phyloP scores from a whole-genome alignment of 2,888 invertebrate species.

The Papilio protenor region DNA sequence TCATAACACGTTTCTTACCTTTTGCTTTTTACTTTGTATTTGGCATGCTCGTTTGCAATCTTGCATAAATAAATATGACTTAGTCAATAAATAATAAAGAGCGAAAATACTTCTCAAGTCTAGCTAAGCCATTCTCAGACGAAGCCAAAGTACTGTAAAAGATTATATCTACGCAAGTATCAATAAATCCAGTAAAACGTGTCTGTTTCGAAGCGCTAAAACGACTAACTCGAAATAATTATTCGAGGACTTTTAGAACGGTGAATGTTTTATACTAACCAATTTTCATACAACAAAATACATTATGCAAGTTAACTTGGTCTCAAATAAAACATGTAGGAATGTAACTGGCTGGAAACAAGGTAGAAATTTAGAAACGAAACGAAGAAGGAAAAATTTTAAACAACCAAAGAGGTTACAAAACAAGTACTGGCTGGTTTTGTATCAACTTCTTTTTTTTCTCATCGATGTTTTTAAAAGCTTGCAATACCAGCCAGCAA shows the following conservation, averaged over 20 bases:
- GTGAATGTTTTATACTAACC: not conserved
- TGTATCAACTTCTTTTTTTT: not conserved
- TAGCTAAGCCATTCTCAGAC: slow-evolving; percentile 85
- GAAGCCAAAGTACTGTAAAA: not conserved
- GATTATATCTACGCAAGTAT: not conserved
- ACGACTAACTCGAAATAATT: not conserved
- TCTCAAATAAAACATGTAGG: slow-evolving; percentile 70
- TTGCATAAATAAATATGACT: not conserved
- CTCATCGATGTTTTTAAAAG: not conserved
- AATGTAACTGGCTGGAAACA: not conserved
- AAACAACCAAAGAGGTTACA: not conserved
- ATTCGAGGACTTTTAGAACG: slow-evolving; percentile 3
- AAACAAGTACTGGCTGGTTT: slow-evolving; percentile 24
- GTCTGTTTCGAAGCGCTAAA: not conserved
- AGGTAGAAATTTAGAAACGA: not conserved
- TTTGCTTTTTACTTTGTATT: not conserved
- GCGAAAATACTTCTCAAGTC: not conserved
- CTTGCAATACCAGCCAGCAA: slow-evolving; percentile 22
- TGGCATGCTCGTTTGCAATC: too few species aligned
- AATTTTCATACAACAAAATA: not conserved
- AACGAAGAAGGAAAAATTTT: not conserved
- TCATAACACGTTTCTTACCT: too few species aligned
- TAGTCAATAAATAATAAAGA: not conserved
- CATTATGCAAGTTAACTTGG: slow-evolving; percentile 71
- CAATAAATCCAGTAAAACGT: not conserved